Evolutionary conservation across 2,797 vertebrate genomes (phyloP), one percentile per base, ranked within the genome.

Genomic region (Etheostoma nigrum): DNA sequence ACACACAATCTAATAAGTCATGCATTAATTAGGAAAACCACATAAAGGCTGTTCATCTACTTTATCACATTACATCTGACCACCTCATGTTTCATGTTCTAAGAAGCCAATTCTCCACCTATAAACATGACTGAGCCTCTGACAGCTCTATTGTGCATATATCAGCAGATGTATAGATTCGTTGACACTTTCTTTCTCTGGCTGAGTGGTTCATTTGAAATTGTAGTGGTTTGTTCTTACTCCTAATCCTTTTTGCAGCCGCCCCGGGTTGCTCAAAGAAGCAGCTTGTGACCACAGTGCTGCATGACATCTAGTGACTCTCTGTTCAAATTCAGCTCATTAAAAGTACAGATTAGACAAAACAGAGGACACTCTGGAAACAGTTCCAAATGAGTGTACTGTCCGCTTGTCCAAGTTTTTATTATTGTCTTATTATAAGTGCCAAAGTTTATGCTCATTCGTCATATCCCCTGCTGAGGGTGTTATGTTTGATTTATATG

Each of bases 291-390:
- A 44, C 1, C 48, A 7, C 12, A 42, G 40, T 12, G 40, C 47
- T 16, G 16, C 52, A 1, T 61, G 21, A 74, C 47, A 53, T 58
- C 42, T 5, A 58, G 4, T 15, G 10, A 72, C 33, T 27, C 48
- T 48, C 23, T 1, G 2, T 44, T 67, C 57, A 68, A 25, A 70
- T 19, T 47, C 54, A 47, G 27, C 61, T 79, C 30, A 68, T 72
- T 79, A 69, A 65, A 80, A 58, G 19, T 42, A 51, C 57, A 72
- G 18, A 68, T 55, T 47, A 62, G 18, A 66, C 36, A 63, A 36
- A 42, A 63, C 5, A 1, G 8, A 62, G 19, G 30, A 47, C 6
- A 59, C 21, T 52, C 36, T 71, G 53, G 1, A 52, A 53, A 58
- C 3, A 13, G 10, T 25, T 57, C 27, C 51, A 63, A 68, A 33